Evolutionary conservation across 2,797 vertebrate genomes (phyloP), one percentile per base, ranked within the genome.

Genomic region (Denticeps clupeoides): DNA sequence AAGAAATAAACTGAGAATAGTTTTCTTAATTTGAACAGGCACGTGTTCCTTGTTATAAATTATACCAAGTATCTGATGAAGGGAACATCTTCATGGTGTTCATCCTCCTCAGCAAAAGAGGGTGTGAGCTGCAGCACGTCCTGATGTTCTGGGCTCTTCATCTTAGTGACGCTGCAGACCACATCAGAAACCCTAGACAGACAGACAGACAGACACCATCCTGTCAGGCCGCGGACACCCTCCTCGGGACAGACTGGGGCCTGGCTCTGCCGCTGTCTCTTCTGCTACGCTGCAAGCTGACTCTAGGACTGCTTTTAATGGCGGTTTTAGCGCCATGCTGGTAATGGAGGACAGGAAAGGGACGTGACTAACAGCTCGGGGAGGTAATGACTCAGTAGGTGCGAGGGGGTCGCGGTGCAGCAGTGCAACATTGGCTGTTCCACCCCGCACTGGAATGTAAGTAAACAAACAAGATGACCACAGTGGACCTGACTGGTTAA

Each of bases 131-230:
- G 82, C 68, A 97, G 70, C 55, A 82, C 65, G 54, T 32, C 65
- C 55, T 45, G 67, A 33, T 64, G 48, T 0, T 47, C 50, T 15
- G 80, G 68, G 27, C 77, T 67, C 4, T 66, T 46, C 0, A 1
- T 28, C 56, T 46, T 73, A 21, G 76, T 79, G 43, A 66, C 73
- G 24, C 1, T 56, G 32, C 19, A 47, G 57, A 80, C 76, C 63
- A 77, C 27, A 1, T 84, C 72, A 2, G 76, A 88, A 63, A 95
- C 78, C 24, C 91, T 94, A 67, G 12, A 40, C 57, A 29, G 37
- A 62, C 4, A 21, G 37, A 22, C 25, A 38, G 21, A 42, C n/a
- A n/a, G n/a, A n/a, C n/a, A n/a, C n/a, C n/a, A n/a, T n/a, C n/a
- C n/a, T n/a, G n/a, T n/a, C n/a, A n/a, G n/a, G n/a, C n/a, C n/a